These are phyloP conservation scores for Himantopus leucocephalus DNA, from an alignment of 2,113 vertebrate genomes.

Conservation along the genomic window DNA sequence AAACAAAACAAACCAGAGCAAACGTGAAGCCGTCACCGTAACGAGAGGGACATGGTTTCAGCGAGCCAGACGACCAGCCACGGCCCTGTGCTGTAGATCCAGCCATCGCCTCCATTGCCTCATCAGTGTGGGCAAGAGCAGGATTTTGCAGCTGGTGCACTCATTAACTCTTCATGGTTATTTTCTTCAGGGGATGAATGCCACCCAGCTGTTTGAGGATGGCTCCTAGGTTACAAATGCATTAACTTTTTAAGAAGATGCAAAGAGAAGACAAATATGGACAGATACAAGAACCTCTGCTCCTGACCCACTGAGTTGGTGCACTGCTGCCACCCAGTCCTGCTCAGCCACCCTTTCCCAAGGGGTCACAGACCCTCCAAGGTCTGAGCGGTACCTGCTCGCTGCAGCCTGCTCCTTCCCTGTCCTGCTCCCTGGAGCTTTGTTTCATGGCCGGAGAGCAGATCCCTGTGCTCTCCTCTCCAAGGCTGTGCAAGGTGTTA, in stretches of 20 bases:
- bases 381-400: neutral
- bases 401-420: neutral
- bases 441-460: fast-evolving
- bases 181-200: neutral
- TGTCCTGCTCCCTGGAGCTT: neutral
- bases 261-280: neutral
- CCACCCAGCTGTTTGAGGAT: neutral
- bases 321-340: neutral
- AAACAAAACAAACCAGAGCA: constrained; percentile 20
- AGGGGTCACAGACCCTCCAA: neutral
- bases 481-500: neutral
- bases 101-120: neutral
- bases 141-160: neutral
- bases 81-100: neutral
- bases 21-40: neutral
- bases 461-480: neutral
- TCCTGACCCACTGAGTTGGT: neutral
- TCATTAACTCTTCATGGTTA: neutral
- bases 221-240: neutral
- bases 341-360: neutral
- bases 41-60: fast-evolving
- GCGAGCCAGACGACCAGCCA: neutral
- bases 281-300: neutral
- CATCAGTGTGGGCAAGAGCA: neutral
- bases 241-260: neutral